Evolutionary conservation across 1,140 invertebrate species (phyloP).

Genomic region (Augochlora pura): DNA sequence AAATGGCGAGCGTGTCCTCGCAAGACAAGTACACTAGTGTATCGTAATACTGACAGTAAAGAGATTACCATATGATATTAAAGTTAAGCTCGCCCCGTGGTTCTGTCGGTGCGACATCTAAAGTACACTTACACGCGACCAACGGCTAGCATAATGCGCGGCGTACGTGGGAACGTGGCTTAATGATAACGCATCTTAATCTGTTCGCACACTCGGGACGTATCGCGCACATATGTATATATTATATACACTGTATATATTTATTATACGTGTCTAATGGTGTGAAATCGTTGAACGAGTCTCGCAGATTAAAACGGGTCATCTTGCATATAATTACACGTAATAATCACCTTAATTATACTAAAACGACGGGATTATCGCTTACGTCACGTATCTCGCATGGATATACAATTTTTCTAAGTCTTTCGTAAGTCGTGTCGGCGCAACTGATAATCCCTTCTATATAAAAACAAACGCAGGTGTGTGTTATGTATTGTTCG

Average conservation of each 20-base stretch:
- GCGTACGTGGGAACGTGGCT: neutral
- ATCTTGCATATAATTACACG: constrained; percentile 28
- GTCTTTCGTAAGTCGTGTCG: neutral
- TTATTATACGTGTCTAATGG: neutral
- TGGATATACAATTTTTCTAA: constrained; percentile 28
- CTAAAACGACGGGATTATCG: constrained; percentile 30
- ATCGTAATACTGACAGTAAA: constrained; percentile 79
- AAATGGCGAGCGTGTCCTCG: constrained; percentile 49
- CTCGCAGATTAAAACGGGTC: neutral
- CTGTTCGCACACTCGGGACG: neutral
- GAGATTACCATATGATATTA: constrained; percentile 71
- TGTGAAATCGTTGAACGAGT: neutral
- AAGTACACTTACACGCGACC: constrained; percentile 19
- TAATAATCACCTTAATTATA: constrained; percentile 26
- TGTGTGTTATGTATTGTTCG: neutral
- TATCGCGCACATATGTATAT: neutral
- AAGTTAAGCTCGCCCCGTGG: constrained; percentile 60
- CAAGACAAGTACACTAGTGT: constrained; percentile 76
- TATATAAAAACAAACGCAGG: constrained; percentile 10
- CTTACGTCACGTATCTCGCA: neutral
- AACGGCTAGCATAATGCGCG: constrained; percentile 15
- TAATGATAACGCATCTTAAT: neutral
- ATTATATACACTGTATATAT: neutral
- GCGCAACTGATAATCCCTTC: neutral
- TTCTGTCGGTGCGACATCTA: constrained; percentile 12